phyloP scores from a whole-genome alignment of 2,113 vertebrate genomes.

The Apteryx mantelli region DNA sequence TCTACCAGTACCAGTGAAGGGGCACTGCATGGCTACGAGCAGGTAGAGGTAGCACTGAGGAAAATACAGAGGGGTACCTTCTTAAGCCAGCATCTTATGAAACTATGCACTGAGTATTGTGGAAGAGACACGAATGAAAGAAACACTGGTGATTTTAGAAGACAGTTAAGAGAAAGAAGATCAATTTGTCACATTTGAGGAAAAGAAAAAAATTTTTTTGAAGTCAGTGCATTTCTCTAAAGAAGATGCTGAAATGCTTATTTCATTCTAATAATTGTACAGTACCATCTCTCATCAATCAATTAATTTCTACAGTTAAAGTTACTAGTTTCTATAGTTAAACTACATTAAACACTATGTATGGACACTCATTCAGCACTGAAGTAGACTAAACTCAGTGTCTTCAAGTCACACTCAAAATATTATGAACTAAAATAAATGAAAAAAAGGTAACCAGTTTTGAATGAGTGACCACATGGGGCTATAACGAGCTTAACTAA shows the following conservation, averaged over 20 bases:
- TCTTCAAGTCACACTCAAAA: background rate
- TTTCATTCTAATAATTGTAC: background rate
- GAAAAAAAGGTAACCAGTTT: background rate
- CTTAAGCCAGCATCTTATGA: background rate
- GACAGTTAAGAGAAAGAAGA: background rate
- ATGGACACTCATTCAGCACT: background rate
- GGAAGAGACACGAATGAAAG: background rate
- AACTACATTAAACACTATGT: background rate
- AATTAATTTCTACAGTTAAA: background rate
- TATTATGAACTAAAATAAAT: background rate
- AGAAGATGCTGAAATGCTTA: background rate
- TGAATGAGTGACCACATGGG: background rate
- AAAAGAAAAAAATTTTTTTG: background rate
- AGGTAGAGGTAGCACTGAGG: background rate
- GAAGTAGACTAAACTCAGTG: background rate
- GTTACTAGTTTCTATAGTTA: background rate
- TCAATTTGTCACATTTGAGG: background rate
- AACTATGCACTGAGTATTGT: background rate
- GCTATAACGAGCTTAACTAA: background rate
- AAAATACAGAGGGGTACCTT: background rate
- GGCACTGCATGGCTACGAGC: fast-evolving
- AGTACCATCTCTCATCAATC: background rate
- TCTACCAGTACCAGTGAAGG: background rate
- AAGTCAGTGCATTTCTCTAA: background rate
- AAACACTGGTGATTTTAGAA: background rate